These are phyloP conservation scores for Drosophila neocordata DNA, from an alignment of 1,140 invertebrate genomes.

Conservation along the genomic window DNA sequence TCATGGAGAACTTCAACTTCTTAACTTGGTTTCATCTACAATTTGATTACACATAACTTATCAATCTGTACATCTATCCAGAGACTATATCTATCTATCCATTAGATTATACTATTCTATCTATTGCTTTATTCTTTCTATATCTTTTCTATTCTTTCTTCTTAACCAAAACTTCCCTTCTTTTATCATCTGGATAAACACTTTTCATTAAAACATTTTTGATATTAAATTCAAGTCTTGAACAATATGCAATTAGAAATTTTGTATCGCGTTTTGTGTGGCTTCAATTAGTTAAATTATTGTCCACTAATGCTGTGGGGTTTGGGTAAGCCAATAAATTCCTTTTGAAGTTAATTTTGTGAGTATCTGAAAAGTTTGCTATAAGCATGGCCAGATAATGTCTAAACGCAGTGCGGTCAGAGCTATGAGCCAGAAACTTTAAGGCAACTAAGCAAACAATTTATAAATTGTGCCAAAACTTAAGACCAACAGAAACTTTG, in stretches of 20 bases:
- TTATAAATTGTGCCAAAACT: conserved; percentile 76
- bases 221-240: too few relatives aligned
- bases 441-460: conserved; percentile 73
- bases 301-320: conserved; percentile 22
- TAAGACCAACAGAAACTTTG: conserved; percentile 58
- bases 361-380: conserved; percentile 36
- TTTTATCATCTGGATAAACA: too few relatives aligned
- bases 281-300: conserved; percentile 8
- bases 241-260: background rate
- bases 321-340: conserved; percentile 63
- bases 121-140: too few relatives aligned
- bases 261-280: background rate
- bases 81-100: too few relatives aligned
- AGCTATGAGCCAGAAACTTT: conserved; percentile 51
- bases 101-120: too few relatives aligned
- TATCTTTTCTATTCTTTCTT: too few relatives aligned
- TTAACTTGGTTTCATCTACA: too few relatives aligned
- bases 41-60: too few relatives aligned
- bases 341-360: conserved; percentile 63
- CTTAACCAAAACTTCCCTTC: too few relatives aligned
- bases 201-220: too few relatives aligned
- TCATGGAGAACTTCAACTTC: too few relatives aligned
- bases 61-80: too few relatives aligned
- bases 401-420: conserved; percentile 30
- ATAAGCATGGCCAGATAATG: conserved; percentile 66